phyloP scores from a whole-genome alignment of 2,113 vertebrate genomes.

The Lagopus leucura region DNA sequence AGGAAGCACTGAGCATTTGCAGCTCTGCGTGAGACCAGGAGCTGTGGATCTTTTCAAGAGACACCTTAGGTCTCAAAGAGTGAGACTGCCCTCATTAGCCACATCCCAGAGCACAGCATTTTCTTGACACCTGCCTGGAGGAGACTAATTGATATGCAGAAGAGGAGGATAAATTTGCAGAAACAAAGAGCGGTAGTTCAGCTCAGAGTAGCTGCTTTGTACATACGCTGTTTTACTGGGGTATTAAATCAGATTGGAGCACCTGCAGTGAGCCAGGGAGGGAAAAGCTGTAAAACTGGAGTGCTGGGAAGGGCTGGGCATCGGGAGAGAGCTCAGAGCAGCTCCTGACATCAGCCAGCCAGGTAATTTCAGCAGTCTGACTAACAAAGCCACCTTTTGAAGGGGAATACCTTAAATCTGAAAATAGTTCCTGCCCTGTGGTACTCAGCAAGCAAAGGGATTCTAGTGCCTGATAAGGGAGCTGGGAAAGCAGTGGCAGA shows the following conservation, averaged over 20 bases:
- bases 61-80: not conserved
- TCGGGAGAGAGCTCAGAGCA: not conserved
- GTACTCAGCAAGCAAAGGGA: not conserved
- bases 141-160: rapidly evolving
- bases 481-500: not conserved
- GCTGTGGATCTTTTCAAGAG: not conserved
- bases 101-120: not conserved
- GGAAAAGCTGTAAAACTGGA: slow-evolving; percentile 19
- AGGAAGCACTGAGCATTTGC: rapidly evolving
- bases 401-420: not conserved
- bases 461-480: not conserved
- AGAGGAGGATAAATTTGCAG: not conserved
- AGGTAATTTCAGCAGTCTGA: not conserved
- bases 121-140: not conserved
- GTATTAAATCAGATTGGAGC: not conserved
- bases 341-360: slow-evolving; percentile 9
- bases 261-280: not conserved
- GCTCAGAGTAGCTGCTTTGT: not conserved
- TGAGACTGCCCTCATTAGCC: not conserved
- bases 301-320: slow-evolving; percentile 24
- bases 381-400: not conserved
- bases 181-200: not conserved
- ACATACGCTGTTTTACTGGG: not conserved
- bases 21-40: not conserved
- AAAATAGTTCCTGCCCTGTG: not conserved